Evolutionary conservation across 2,888 invertebrate genomes (phyloP).

Genomic region (Corbicula japonica): DNA sequence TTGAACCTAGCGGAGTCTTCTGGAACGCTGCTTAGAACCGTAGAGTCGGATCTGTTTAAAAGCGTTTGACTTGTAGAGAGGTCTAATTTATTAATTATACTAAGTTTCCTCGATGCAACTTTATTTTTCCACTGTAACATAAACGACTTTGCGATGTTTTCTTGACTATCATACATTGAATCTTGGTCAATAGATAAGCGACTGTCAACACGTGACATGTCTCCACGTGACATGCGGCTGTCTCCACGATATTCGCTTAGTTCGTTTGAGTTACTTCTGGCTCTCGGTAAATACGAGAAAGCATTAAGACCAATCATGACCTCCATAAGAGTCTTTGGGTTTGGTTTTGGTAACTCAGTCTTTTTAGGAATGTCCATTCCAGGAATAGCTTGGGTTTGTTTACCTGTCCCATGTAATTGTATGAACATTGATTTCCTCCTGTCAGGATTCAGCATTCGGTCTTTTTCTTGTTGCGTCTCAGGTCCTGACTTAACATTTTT

Average conservation of each 20-base stretch:
- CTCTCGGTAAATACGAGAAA: constrained; percentile 48
- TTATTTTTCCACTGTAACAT: constrained; percentile 58
- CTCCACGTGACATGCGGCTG: constrained; percentile 24
- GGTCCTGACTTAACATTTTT: constrained; percentile 38
- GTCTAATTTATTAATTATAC: constrained; percentile 58
- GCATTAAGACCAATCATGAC: constrained; percentile 65
- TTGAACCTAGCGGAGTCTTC: constrained; percentile 26
- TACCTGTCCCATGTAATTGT: constrained; percentile 56
- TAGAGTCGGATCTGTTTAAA: constrained; percentile 32
- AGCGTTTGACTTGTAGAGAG: constrained; percentile 1
- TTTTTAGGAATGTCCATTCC: constrained; percentile 13
- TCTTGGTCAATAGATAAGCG: constrained; percentile 32
- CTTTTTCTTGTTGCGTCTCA: constrained; percentile 46
- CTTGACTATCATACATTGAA: constrained; percentile 50
- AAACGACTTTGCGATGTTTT: constrained; percentile 59
- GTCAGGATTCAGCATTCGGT: constrained; percentile 49
- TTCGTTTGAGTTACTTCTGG: constrained; percentile 22
- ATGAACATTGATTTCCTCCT: constrained; percentile 67
- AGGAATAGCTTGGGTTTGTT: constrained; percentile 4
- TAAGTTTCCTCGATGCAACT: constrained; percentile 53
- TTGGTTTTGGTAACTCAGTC: constrained; percentile 42
- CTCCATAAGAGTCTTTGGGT: constrained; percentile 56
- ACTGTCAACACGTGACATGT: neutral
- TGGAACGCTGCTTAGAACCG: constrained; percentile 43
- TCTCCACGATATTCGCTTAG: constrained; percentile 16